Evolutionary conservation across 2,888 invertebrate genomes (phyloP).

Genomic region (Sceliomorpha sp.): DNA sequence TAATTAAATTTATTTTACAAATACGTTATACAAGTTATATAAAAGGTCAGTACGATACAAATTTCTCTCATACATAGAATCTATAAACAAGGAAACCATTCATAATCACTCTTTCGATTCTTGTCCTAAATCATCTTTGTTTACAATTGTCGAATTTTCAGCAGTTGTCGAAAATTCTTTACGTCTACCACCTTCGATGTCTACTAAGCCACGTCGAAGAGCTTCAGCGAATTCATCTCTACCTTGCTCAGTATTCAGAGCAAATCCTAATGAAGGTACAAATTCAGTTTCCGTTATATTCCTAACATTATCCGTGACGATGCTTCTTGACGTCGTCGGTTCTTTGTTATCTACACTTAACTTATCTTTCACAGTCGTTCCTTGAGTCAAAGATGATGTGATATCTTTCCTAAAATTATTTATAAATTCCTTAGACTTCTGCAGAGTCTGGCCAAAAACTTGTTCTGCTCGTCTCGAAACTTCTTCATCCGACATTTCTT

Average conservation of each 20-base stretch:
- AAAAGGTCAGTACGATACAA: slow-evolving; percentile 28
- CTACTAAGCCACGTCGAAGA: slow-evolving; percentile 70
- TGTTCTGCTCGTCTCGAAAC: too few relatives aligned
- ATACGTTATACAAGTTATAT: slow-evolving; percentile 35
- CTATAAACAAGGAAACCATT: slow-evolving; percentile 22
- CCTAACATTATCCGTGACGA: too few relatives aligned
- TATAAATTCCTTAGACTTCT: too few relatives aligned
- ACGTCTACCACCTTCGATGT: slow-evolving; percentile 27
- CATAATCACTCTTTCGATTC: slow-evolving; percentile 13
- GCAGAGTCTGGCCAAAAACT: too few relatives aligned
- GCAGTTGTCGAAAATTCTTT: slow-evolving; percentile 20
- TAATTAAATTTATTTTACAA: slow-evolving; percentile 35
- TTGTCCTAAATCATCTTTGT: slow-evolving; percentile 3
- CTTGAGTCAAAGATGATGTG: too few relatives aligned
- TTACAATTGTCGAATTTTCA: slow-evolving; percentile 15
- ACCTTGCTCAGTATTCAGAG: slow-evolving; percentile 72
- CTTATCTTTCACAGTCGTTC: too few relatives aligned
- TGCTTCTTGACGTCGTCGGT: too few relatives aligned
- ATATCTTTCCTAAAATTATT: too few relatives aligned
- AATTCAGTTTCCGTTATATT: slow-evolving; percentile 77
- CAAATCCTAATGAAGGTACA: slow-evolving; percentile 76
- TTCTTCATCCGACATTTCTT: background rate
- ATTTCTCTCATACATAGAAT: slow-evolving; percentile 23
- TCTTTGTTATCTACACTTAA: too few relatives aligned
- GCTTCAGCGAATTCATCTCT: slow-evolving; percentile 75